phyloP scores from a whole-genome alignment of 2,797 vertebrate species.

The Decapterus maruadsi region DNA sequence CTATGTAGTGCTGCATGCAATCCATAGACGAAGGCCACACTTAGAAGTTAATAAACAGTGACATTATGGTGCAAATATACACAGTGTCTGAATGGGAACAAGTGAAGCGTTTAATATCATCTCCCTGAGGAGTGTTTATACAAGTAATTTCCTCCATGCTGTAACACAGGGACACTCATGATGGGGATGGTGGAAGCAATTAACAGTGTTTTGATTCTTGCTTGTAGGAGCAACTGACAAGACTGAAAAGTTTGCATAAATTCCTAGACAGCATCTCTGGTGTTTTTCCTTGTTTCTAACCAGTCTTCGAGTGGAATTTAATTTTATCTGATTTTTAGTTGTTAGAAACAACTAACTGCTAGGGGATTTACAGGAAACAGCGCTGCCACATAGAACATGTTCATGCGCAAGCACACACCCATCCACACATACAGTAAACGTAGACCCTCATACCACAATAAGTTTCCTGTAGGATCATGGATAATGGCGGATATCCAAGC shows the following conservation, averaged over 20 bases:
- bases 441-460: neutral
- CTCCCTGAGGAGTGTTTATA: slow-evolving; percentile 17
- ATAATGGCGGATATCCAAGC: slow-evolving; percentile 30
- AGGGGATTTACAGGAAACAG: slow-evolving; percentile 1
- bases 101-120: slow-evolving; percentile 20
- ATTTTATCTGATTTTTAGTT: neutral
- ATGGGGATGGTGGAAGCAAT: slow-evolving; percentile 24
- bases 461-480: slow-evolving; percentile 21
- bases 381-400: neutral
- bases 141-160: slow-evolving; percentile 5
- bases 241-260: slow-evolving; percentile 22
- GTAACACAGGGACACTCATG: slow-evolving; percentile 6
- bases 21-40: neutral
- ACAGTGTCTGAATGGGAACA: neutral
- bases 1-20: neutral
- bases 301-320: slow-evolving; percentile 5
- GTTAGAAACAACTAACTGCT: no score
- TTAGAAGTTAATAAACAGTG: neutral
- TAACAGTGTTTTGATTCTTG: slow-evolving; percentile 18
- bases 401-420: neutral
- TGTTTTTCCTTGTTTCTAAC: slow-evolving; percentile 6
- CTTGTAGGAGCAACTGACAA: slow-evolving; percentile 10
- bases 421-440: neutral
- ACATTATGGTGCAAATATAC: slow-evolving; percentile 12
- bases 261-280: slow-evolving; percentile 6